Evolutionary conservation across 2,888 invertebrate genomes (phyloP), one percentile per base, ranked within the genome.

Genomic region (Atethmia centrago): DNA sequence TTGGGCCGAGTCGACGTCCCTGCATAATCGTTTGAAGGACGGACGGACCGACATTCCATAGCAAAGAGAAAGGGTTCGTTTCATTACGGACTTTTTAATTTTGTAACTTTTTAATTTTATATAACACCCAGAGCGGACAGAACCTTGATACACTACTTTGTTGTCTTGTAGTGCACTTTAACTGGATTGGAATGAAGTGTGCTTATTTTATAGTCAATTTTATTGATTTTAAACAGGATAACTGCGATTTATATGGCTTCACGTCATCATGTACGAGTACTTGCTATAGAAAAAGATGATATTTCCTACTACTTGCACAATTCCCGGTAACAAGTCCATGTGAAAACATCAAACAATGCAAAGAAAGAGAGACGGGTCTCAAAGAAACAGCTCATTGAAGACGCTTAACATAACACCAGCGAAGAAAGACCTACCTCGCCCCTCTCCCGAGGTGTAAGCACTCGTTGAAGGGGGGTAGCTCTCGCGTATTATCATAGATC

Each of bases 21-120:
- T n/a, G n/a, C n/a, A 87, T 95, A 94, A 95, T 94, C 89, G 90
- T 85, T 90, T 94, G 95, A 95, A 95, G 95, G 95, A 92, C 95
- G 92, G 89, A 86, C 87, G 84, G 86, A 85, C 80, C 89, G 79
- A 89, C 93, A 86, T 86, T 86, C 86, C 85, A 78, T 31, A 74
- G 82, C 80, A 86, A 87, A 87, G 79, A 88, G 84, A 82, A 80
- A 80, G 82, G 75, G 80, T 75, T 72, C 76, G 25, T 66, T 82
- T 79, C 59, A 68, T 75, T 84, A 77, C 68, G 67, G 59, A 82
- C 72, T 76, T 74, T 80, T 84, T 85, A 51, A 77, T 67, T 53
- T 71, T 71, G 62, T 71, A 74, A 71, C 62, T 70, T 79, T 79
- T 80, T 71, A n/a, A n/a, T n/a, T 71, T 1, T 28, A 56, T 56